Conservation (phyloP, 1,140 invertebrate species). For the Phocides pigmalion region DNA sequence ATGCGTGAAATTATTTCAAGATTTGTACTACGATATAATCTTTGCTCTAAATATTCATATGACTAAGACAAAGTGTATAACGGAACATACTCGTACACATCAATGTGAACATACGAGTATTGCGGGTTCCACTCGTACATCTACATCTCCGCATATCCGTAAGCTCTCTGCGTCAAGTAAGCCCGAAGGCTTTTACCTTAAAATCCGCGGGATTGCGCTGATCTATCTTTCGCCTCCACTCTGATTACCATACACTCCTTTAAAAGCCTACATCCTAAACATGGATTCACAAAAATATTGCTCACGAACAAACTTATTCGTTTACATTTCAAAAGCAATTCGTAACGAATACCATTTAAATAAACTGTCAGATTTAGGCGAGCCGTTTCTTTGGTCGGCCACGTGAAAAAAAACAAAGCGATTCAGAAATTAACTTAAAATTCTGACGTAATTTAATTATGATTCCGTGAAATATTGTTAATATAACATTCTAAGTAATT, state of each 20-base stretch:
- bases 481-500: background rate
- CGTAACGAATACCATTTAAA: conserved; percentile 26
- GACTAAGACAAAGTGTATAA: background rate
- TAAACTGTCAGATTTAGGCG: too few relatives aligned
- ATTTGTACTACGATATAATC: background rate
- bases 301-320: conserved; percentile 10
- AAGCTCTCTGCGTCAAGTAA: conserved; percentile 46
- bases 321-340: conserved; percentile 38
- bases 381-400: background rate
- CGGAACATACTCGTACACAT: conserved; percentile 8
- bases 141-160: conserved; percentile 26
- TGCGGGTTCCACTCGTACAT: conserved; percentile 11
- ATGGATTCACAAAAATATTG: conserved; percentile 47
- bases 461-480: background rate
- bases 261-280: conserved; percentile 50
- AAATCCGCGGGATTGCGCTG: conserved; percentile 55
- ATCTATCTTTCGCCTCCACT: conserved; percentile 49
- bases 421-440: background rate
- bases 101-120: conserved; percentile 14
- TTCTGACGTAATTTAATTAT: background rate
- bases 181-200: conserved; percentile 53
- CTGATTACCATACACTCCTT: conserved; percentile 69
- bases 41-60: conserved; percentile 3
- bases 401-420: background rate
- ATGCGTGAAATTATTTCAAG: background rate